Evolutionary conservation across 2,888 invertebrate species (phyloP).

Genomic region (Tipula lateralis): DNA sequence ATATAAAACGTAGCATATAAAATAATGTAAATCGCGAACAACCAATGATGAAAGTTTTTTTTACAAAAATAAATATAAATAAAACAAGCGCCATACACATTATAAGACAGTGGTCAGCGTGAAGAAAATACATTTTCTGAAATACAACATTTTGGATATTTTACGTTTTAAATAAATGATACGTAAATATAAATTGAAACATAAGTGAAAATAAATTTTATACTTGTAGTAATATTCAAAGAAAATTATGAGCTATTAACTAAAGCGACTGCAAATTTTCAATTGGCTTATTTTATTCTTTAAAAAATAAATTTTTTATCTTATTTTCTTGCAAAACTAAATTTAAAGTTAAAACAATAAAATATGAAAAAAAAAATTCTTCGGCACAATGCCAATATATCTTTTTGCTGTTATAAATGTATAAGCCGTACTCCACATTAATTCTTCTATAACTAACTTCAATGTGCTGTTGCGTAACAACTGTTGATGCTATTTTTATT

Average conservation of each 20-base stretch:
- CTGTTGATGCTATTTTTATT: constrained; percentile 11
- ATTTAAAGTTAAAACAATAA: constrained; percentile 19
- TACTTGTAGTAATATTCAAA: not conserved
- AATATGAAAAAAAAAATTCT: constrained; percentile 12
- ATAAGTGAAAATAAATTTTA: not conserved
- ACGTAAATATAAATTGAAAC: not conserved
- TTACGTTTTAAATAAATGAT: not conserved
- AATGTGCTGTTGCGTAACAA: not conserved
- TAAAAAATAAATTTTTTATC: not conserved
- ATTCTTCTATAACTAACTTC: not conserved
- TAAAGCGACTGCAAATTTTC: not conserved
- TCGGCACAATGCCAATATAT: not conserved
- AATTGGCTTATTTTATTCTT: not conserved
- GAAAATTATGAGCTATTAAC: not conserved
- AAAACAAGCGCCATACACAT: not conserved
- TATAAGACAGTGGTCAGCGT: not conserved
- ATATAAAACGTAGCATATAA: too few species aligned
- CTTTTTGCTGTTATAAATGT: not conserved
- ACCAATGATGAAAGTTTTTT: not conserved
- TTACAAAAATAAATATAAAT: not conserved
- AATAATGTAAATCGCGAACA: too few species aligned
- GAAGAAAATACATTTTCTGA: not conserved
- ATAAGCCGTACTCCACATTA: not conserved
- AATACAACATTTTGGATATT: not conserved
- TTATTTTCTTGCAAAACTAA: not conserved